phyloP scores from a whole-genome alignment of 2,797 vertebrate species.

The Toxotes lorentzi region DNA sequence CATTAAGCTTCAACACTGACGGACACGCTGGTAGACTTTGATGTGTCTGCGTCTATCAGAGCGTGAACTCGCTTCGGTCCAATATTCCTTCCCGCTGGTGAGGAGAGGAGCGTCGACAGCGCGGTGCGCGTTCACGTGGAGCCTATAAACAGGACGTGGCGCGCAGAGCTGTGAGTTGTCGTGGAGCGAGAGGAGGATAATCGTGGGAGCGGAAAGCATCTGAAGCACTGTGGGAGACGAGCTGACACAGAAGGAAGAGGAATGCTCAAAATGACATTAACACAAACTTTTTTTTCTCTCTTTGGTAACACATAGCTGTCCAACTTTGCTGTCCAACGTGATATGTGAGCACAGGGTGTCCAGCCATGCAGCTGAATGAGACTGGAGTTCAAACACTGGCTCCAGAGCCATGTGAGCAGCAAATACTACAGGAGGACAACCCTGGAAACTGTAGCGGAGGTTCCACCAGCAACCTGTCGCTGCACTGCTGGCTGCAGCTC shows the following conservation, averaged over 20 bases:
- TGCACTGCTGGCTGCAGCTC: constrained; percentile 86
- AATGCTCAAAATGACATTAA: constrained; percentile 2
- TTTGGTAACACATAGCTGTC: neutral
- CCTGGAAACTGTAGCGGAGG: constrained; percentile 72
- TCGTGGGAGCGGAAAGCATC: constrained; percentile 33
- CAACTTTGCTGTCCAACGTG: constrained; percentile 37
- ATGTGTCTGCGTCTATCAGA: constrained; percentile 41
- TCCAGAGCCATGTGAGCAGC: constrained; percentile 77
- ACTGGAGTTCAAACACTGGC: constrained; percentile 73
- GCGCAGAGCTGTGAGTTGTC: constrained; percentile 66
- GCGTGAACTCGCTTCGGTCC: constrained; percentile 44
- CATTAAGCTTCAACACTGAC: constrained; percentile 34
- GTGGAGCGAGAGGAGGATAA: constrained; percentile 46
- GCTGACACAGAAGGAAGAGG: constrained; percentile 9
- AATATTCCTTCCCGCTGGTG: constrained; percentile 40
- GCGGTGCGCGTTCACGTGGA: constrained; percentile 72
- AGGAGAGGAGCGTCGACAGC: constrained; percentile 29
- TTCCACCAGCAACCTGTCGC: constrained; percentile 79
- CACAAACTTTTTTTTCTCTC: constrained; percentile 31
- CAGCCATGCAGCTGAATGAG: constrained; percentile 80
- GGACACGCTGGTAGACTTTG: constrained; percentile 54
- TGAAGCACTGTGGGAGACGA: constrained; percentile 11
- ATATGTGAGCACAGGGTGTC: constrained; percentile 52
- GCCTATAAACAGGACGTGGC: constrained; percentile 80
- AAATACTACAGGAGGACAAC: constrained; percentile 71